These are phyloP conservation scores for Lepidurus apus DNA, from an alignment of 1,140 invertebrate species.

Conservation along the genomic window DNA sequence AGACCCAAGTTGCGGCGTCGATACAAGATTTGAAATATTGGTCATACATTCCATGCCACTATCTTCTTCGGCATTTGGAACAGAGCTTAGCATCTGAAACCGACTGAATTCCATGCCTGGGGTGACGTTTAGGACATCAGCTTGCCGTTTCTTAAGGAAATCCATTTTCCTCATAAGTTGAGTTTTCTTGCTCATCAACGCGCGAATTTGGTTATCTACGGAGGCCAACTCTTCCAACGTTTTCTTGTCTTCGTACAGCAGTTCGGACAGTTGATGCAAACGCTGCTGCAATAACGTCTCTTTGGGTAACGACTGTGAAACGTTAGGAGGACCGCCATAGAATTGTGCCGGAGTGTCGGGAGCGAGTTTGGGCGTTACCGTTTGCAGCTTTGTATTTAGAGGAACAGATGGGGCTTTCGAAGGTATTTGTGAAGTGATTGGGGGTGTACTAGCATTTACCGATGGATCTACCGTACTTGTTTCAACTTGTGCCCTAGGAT, in stretches of 20 bases:
- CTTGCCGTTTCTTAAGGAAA: background rate
- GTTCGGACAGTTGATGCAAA: conserved; percentile 1
- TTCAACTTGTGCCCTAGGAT: background rate
- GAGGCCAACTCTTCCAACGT: background rate
- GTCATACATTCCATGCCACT: background rate
- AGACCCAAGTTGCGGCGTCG: no score
- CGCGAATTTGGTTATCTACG: background rate
- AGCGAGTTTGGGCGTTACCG: background rate
- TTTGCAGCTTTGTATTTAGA: background rate
- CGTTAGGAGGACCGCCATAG: background rate
- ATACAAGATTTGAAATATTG: no score
- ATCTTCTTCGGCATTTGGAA: background rate
- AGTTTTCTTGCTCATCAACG: background rate
- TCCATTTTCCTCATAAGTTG: background rate
- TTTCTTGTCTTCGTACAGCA: background rate
- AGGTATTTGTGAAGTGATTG: background rate
- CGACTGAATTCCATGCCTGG: background rate
- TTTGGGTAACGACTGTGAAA: background rate
- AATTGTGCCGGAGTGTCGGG: background rate
- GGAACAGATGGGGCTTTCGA: background rate
- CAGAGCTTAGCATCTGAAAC: background rate
- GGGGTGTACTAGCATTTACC: background rate
- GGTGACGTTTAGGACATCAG: background rate
- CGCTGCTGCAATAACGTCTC: background rate
- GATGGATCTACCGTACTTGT: background rate